These are phyloP conservation scores for Parasteatoda lunata DNA, from an alignment of 2,888 invertebrate genomes.

Conservation along the genomic window DNA sequence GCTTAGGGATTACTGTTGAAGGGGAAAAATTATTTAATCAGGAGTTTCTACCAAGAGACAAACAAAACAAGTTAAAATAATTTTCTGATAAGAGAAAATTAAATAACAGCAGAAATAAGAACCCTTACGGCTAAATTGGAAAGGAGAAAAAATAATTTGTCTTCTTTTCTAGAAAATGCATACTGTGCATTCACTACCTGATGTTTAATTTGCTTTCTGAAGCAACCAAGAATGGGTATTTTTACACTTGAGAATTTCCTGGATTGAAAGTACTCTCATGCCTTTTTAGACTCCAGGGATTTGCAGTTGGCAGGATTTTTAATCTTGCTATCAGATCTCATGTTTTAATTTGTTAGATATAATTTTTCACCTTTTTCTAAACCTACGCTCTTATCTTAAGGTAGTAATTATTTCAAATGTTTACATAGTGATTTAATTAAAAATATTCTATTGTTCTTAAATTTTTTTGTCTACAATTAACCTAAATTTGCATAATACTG, in stretches of 20 bases:
- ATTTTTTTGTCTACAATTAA: too few relatives aligned
- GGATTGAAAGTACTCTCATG: conserved; percentile 45
- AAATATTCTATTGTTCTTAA: too few relatives aligned
- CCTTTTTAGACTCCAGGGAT: conserved; percentile 29
- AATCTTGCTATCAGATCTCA: conserved; percentile 55
- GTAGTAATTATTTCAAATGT: too few relatives aligned
- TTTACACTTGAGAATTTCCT: conserved; percentile 26
- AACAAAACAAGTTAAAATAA: conserved; percentile 49
- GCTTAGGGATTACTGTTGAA: conserved; percentile 46
- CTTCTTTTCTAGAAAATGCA: too few relatives aligned
- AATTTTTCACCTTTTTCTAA: conserved; percentile 42
- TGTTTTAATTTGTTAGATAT: conserved; percentile 53
- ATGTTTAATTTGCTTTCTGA: conserved; percentile 57
- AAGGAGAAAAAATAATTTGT: conserved; percentile 30
- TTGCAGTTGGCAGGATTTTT: conserved; percentile 57
- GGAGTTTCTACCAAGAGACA: not conserved
- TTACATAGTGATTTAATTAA: too few relatives aligned
- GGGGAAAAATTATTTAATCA: conserved; percentile 61
- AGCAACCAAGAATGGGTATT: not conserved
- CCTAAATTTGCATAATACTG: too few relatives aligned
- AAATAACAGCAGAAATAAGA: conserved; percentile 47
- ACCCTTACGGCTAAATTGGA: conserved; percentile 57
- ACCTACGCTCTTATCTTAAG: too few relatives aligned
- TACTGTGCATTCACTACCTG: not conserved
- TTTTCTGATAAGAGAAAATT: conserved; percentile 60